A percentile compares a stretch with the other conserved stretches of the same genome.
These are phyloP conservation scores for Lithobates pipiens DNA, from an alignment of 2,797 vertebrate genomes.

Conservation along the genomic window DNA sequence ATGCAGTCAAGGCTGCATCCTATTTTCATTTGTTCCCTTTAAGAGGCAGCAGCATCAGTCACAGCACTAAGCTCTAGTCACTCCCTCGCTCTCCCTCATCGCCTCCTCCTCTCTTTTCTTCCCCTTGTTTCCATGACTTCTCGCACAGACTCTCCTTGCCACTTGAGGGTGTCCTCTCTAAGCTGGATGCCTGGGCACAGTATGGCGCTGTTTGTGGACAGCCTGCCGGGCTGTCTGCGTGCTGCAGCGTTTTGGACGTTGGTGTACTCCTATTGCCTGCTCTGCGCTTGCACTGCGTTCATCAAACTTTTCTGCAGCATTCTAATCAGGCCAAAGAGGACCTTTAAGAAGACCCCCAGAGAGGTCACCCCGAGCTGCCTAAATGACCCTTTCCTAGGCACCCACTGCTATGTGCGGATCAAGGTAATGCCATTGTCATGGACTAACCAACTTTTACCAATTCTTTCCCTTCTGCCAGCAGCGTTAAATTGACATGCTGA, in stretches of 20 bases:
- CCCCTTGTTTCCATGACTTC: conserved; percentile 56
- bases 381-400: conserved; percentile 93
- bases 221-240: conserved; percentile 63
- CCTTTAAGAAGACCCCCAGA: conserved; percentile 85
- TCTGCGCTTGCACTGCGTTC: conserved; percentile 84
- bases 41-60: conserved; percentile 40
- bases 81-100: conserved; percentile 2
- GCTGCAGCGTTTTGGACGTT: conserved; percentile 87
- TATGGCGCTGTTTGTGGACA: conserved; percentile 22
- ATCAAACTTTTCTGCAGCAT: conserved; percentile 93
- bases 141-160: conserved; percentile 39
- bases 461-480: neutral
- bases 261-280: conserved; percentile 87
- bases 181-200: conserved; percentile 41
- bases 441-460: neutral
- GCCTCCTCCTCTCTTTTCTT: conserved; percentile 34
- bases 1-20: conserved; percentile 14
- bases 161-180: conserved; percentile 9
- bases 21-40: conserved; percentile 32
- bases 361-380: conserved; percentile 89
- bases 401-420: conserved; percentile 95
- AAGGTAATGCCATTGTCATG: conserved; percentile 82
- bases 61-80: conserved; percentile 3
- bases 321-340: conserved; percentile 81
- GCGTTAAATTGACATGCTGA: neutral